Evolutionary conservation across 2,797 vertebrate species (phyloP), one percentile per base, ranked within the genome.

Genomic region (Danio tinwini): DNA sequence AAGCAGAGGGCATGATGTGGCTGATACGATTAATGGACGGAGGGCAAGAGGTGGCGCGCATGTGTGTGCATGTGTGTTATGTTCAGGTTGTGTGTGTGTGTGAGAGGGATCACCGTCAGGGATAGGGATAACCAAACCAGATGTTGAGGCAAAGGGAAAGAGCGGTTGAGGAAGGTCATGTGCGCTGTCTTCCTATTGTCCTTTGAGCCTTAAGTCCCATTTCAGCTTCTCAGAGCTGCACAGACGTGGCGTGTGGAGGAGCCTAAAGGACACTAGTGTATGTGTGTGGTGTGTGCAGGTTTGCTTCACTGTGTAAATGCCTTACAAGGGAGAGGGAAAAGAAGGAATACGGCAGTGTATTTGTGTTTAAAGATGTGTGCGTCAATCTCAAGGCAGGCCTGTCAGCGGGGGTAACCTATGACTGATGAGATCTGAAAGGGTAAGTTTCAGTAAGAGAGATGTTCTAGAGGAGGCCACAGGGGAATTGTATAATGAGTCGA

Each of bases 71-170:
- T 87, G 74, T 77, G 65, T 65, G 45, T 84, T 62, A 65, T 64
- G 53, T 73, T 71, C 68, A 69, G 52, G 40, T 53, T 75, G 63
- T 82, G 67, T 82, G 81, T 76, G 83, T 70, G 61, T 71, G 86
- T n/a, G 61, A 40, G 52, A 39, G 56, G 85, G 85, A 90, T 85
- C 86, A 91, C 86, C 89, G 85, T 85, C 83, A 85, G 59, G 76
- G 76, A 88, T 84, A 82, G 84, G 87, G 80, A 92, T 93, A 89
- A 87, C 88, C 90, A 92, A 93, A 93, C 89, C 93, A 94, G 92
- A 93, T 93, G 92, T 93, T 90, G 85, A 86, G 74, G 81, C 86
- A 87, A 67, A 80, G 73, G 63, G 71, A 75, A 76, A 67, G 63
- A 73, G 81, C 67, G 76, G 64, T 52, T 83, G 81, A 70, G 67